Conservation (phyloP, 2,888 invertebrate genomes). For the Phlogophora meticulosa region DNA sequence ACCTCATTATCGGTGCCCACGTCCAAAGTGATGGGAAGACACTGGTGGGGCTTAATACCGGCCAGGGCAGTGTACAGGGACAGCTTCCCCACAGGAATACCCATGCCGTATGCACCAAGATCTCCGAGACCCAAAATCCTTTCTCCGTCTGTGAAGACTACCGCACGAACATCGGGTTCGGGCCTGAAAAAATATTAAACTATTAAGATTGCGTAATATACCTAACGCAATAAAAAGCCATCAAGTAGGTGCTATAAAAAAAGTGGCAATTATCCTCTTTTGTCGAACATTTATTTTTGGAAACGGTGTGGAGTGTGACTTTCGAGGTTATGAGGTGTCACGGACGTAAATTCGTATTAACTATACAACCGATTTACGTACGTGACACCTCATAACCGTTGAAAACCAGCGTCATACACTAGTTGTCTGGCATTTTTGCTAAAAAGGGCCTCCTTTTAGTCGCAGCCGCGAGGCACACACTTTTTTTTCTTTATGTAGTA, state of each 20-base stretch:
- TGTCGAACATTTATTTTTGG: constrained; percentile 6
- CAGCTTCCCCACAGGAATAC: constrained; percentile 99
- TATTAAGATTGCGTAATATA: constrained; percentile 16
- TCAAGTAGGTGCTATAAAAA: neutral
- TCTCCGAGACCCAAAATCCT: constrained; percentile 99
- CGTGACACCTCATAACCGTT: too few species aligned
- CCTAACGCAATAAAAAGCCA: neutral
- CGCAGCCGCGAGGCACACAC: too few species aligned
- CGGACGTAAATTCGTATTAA: neutral
- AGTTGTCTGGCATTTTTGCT: too few species aligned
- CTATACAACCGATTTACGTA: neutral
- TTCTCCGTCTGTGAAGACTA: constrained; percentile 99
- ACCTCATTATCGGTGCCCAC: constrained; percentile 98
- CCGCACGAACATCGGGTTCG: constrained; percentile 95
- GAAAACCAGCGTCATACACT: too few species aligned
- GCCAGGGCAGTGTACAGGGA: constrained; percentile 98
- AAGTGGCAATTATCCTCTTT: neutral
- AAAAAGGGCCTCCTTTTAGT: too few species aligned
- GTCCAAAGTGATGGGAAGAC: constrained; percentile 98
- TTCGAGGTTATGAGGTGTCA: too few species aligned
- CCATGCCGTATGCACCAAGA: constrained; percentile 99
- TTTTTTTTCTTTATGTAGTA: too few species aligned
- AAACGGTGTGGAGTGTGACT: constrained; percentile 3
- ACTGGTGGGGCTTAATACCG: constrained; percentile 98
- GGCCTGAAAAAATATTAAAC: constrained; percentile 91